Evolutionary conservation across 1,140 invertebrate genomes (phyloP).

Genomic region (Drosophila burlai): DNA sequence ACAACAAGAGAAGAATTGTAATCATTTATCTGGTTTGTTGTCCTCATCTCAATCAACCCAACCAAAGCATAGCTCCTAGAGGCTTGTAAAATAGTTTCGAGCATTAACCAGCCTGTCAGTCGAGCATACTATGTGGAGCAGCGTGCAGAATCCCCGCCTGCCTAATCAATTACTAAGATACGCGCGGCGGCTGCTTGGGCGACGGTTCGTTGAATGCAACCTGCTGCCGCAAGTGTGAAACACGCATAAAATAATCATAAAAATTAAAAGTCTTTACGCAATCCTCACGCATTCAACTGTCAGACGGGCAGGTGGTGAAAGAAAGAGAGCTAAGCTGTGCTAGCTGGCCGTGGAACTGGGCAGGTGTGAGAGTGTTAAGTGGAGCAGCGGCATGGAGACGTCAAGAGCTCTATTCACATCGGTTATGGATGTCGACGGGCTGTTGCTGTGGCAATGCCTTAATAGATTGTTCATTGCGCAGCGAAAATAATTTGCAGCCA

Average conservation of each 20-base stretch:
- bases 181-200: not conserved
- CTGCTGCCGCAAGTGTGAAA: constrained; percentile 59
- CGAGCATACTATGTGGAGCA: constrained; percentile 9
- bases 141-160: constrained; percentile 38
- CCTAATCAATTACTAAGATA: constrained; percentile 53
- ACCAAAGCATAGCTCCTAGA: not conserved
- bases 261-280: constrained; percentile 71
- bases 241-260: constrained; percentile 75
- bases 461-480: constrained; percentile 61
- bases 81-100: not conserved
- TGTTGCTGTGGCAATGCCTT: constrained; percentile 30
- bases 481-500: constrained; percentile 52
- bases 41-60: not conserved
- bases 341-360: constrained; percentile 21
- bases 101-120: not conserved
- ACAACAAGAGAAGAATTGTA: not conserved
- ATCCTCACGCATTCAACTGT: constrained; percentile 46
- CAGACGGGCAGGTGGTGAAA: constrained; percentile 26
- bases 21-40: not conserved
- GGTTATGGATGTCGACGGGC: constrained; percentile 37
- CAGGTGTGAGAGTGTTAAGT: constrained; percentile 72
- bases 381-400: constrained; percentile 60
- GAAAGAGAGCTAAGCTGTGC: constrained; percentile 42
- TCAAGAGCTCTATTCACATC: constrained; percentile 53
- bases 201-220: constrained; percentile 44